Evolutionary conservation across 2,113 vertebrate species (phyloP).

Genomic region (Gallinago paraguaiae): DNA sequence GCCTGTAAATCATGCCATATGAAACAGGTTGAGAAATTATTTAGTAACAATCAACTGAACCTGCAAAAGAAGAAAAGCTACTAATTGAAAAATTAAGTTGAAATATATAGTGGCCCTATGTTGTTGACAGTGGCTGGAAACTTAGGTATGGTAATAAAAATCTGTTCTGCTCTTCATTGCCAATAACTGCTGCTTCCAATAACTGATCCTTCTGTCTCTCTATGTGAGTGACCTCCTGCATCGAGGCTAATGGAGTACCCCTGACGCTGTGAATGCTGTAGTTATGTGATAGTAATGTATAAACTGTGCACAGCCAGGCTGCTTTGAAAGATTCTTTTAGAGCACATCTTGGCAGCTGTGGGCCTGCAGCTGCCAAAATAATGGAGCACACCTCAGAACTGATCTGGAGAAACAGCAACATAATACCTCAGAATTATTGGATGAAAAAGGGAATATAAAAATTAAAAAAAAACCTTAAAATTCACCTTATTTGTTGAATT

Average conservation of each 20-base stretch:
- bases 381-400: not conserved
- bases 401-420: not conserved
- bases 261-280: not conserved
- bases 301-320: accelerated
- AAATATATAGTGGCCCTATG: not conserved
- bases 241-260: not conserved
- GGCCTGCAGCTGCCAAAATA: not conserved
- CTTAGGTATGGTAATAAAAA: not conserved
- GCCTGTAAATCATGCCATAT: not conserved
- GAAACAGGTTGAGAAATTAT: not conserved
- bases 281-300: not conserved
- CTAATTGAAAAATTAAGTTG: not conserved
- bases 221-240: not conserved
- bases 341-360: not conserved
- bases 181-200: not conserved
- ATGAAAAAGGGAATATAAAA: not conserved
- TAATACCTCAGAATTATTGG: not conserved
- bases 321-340: not conserved
- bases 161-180: not conserved
- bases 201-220: not conserved
- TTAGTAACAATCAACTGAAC: not conserved
- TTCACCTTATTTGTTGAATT: not conserved
- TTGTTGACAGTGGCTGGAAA: not conserved
- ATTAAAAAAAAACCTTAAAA: not conserved
- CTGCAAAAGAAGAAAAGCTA: not conserved